Evolutionary conservation across 2,113 vertebrate species (phyloP).

Genomic region (Acrocephalus kingi): DNA sequence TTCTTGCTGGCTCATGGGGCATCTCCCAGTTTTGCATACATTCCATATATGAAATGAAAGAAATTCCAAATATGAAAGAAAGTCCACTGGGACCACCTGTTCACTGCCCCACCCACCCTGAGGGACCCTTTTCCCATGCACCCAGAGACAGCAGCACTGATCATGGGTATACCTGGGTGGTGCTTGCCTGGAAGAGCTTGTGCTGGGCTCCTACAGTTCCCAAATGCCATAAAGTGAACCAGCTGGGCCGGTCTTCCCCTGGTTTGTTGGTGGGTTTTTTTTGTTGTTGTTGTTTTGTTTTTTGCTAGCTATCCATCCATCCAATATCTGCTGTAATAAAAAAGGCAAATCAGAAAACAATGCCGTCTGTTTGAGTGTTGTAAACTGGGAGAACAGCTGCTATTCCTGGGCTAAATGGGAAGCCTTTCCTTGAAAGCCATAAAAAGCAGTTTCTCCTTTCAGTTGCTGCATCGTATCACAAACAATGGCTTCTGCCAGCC

Average conservation of each 20-base stretch:
- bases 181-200: background rate
- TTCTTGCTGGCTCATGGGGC: background rate
- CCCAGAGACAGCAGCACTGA: fast-evolving
- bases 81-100: background rate
- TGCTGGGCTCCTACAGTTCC: background rate
- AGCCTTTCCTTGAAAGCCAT: background rate
- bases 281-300: too few species aligned
- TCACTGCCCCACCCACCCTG: background rate
- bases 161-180: fast-evolving
- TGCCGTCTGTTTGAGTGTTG: background rate
- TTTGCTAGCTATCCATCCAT: background rate
- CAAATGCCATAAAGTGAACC: background rate
- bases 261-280: background rate
- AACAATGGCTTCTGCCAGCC: background rate
- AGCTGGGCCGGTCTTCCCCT: background rate
- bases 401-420: slow-evolving; percentile 4
- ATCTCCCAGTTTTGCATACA: background rate
- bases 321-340: slow-evolving; percentile 18
- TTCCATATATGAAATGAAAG: background rate
- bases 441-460: background rate
- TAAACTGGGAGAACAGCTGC: slow-evolving; percentile 29
- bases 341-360: slow-evolving; percentile 44
- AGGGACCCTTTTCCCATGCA: background rate
- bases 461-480: background rate
- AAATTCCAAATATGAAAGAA: background rate